Conservation (phyloP, 2,888 invertebrate species). For the Alentia gelatinosa region DNA sequence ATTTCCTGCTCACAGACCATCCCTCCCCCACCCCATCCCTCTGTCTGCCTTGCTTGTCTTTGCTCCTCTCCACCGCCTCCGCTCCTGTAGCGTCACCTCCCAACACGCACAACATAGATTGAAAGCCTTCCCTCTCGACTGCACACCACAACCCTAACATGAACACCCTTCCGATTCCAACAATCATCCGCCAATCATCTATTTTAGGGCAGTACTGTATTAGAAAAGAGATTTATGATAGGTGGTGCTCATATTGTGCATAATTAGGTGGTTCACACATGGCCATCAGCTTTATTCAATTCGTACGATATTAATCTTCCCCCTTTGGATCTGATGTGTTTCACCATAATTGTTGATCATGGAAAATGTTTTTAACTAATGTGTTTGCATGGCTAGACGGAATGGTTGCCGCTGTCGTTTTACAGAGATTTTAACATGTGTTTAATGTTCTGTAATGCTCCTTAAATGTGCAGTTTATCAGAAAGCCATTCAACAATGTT, state of each 20-base stretch:
- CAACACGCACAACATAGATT: too few relatives aligned
- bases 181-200: neutral
- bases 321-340: slow-evolving; percentile 7
- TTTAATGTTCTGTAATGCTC: slow-evolving; percentile 12
- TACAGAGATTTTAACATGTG: neutral
- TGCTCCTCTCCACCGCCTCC: too few relatives aligned
- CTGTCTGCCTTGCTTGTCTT: neutral
- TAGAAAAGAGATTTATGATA: neutral
- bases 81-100: too few relatives aligned
- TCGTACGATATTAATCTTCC: neutral
- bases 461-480: slow-evolving; percentile 19
- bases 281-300: neutral
- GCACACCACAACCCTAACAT: neutral
- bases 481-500: neutral
- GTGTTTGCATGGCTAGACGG: slow-evolving; percentile 1
- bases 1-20: neutral
- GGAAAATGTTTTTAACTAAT: neutral
- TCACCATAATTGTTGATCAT: neutral
- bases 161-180: neutral
- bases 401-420: slow-evolving; percentile 6
- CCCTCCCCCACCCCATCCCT: neutral
- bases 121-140: too few relatives aligned
- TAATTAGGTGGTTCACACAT: neutral
- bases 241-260: neutral
- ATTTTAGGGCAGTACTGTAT: neutral